phyloP scores from a whole-genome alignment of 2,888 invertebrate genomes.

The Tholera decimalis region DNA sequence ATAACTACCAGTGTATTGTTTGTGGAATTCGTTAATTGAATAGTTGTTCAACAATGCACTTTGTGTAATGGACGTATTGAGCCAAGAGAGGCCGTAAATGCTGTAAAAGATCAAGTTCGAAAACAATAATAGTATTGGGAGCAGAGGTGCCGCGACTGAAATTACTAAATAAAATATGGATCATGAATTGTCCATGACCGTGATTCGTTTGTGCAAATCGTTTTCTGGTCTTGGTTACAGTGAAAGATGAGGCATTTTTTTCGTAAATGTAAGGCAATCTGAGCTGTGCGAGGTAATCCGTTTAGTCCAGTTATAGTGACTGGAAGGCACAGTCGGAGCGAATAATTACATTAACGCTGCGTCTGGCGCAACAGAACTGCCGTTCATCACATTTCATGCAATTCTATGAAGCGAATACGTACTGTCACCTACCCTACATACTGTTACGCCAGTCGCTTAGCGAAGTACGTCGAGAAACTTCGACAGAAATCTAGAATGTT shows the following conservation, averaged over 20 bases:
- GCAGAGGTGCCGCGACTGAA: neutral
- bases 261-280: neutral
- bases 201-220: neutral
- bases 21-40: neutral
- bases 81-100: no score
- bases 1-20: neutral
- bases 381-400: constrained; percentile 1
- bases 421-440: neutral
- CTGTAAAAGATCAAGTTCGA: no score
- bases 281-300: neutral
- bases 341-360: constrained; percentile 5
- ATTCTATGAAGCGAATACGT: neutral
- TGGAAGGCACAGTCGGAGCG: constrained; percentile 5
- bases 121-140: neutral
- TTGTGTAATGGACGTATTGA: neutral
- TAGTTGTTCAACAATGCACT: neutral
- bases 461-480: no score
- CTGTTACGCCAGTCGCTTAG: no score
- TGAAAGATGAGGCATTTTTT: neutral
- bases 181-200: no score
- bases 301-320: neutral
- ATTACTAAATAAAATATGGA: neutral
- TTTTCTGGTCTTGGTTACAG: neutral
- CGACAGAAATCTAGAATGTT: no score
- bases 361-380: no score